Conservation (phyloP, 2,888 invertebrate species). For the Drosophila borborema region DNA sequence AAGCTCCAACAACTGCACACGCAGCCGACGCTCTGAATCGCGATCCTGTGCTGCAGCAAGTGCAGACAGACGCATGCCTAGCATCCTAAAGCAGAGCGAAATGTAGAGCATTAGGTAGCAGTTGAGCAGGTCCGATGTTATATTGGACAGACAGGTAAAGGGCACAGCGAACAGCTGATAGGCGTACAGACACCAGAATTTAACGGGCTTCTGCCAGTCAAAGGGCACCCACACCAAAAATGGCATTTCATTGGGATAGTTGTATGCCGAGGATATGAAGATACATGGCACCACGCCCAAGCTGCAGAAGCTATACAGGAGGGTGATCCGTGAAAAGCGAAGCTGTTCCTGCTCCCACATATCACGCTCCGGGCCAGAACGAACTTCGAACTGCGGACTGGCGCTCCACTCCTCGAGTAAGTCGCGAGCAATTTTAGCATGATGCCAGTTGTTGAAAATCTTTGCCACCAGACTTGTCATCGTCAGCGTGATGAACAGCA, state of each 20-base stretch:
- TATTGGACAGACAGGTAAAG: constrained; percentile 39
- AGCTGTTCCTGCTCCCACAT: constrained; percentile 47
- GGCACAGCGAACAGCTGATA: constrained; percentile 38
- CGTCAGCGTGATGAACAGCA: constrained; percentile 45
- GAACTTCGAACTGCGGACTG: constrained; percentile 20
- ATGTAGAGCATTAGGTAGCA: constrained; percentile 62
- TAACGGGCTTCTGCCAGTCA: constrained; percentile 30
- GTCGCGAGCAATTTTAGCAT: constrained; percentile 24
- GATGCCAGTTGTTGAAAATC: constrained; percentile 49
- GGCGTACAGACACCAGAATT: constrained; percentile 45
- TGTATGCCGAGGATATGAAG: constrained; percentile 35
- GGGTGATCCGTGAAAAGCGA: constrained; percentile 21
- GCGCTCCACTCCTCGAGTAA: constrained; percentile 54
- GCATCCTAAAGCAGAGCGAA: constrained; percentile 44
- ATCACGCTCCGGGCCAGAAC: constrained; percentile 24
- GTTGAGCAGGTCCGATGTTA: constrained; percentile 43
- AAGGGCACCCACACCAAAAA: constrained; percentile 58
- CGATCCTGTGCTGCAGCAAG: constrained; percentile 4
- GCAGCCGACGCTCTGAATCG: constrained; percentile 21
- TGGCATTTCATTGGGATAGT: constrained; percentile 51
- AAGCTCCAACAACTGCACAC: constrained; percentile 26
- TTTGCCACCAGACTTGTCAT: constrained; percentile 46
- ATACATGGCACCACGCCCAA: constrained; percentile 31
- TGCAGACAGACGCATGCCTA: constrained; percentile 50
- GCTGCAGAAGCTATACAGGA: constrained; percentile 41